phyloP scores from a whole-genome alignment of 2,888 invertebrate genomes.

The Drosophila merina region DNA sequence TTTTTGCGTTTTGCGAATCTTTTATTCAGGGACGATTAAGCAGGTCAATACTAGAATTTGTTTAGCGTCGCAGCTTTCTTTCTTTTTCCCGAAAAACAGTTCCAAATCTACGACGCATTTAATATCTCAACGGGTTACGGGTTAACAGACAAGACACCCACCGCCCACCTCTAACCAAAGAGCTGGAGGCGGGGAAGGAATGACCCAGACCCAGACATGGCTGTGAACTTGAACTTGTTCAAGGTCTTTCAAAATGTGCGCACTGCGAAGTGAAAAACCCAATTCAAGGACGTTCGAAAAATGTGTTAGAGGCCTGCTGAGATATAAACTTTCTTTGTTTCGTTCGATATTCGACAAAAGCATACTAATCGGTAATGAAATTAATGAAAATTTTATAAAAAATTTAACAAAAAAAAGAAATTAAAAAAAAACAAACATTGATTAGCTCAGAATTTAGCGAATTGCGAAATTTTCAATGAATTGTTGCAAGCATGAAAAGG shows the following conservation, averaged over 20 bases:
- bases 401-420: slow-evolving; percentile 11
- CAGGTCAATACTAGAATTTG: not conserved
- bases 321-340: slow-evolving; percentile 70
- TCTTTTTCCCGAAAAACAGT: not conserved
- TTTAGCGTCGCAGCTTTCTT: no score
- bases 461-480: slow-evolving; percentile 29
- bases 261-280: slow-evolving; percentile 40
- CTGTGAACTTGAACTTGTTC: slow-evolving; percentile 71
- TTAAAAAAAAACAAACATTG: slow-evolving; percentile 46
- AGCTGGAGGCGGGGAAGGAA: slow-evolving; percentile 9
- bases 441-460: slow-evolving; percentile 32
- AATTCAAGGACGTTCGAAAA: slow-evolving; percentile 63
- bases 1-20: not conserved
- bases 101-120: slow-evolving; percentile 30
- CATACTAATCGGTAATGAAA: not conserved
- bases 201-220: slow-evolving; percentile 51
- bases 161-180: not conserved
- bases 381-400: slow-evolving; percentile 9
- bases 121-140: not conserved
- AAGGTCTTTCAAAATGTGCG: slow-evolving; percentile 58
- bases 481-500: slow-evolving; percentile 11
- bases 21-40: not conserved
- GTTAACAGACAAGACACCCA: slow-evolving; percentile 26
- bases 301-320: slow-evolving; percentile 26
- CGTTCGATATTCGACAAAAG: not conserved